Conservation (phyloP, 2,113 vertebrate genomes). For the Stegastes partitus region DNA sequence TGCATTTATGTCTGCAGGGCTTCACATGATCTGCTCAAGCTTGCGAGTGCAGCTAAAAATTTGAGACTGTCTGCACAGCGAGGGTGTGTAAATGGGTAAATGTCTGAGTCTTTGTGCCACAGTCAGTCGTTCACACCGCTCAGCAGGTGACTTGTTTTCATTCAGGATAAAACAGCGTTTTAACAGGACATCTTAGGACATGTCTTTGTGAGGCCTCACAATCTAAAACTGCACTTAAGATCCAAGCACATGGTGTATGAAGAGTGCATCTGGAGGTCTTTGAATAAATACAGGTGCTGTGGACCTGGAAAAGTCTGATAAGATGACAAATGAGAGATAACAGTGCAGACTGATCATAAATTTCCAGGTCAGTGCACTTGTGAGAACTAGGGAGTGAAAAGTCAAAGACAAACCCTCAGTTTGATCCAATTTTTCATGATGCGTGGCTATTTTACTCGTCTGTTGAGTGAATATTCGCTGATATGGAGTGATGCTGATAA, state of each 20-base stretch:
- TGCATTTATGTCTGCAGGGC: too few species aligned
- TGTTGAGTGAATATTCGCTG: conserved; percentile 28
- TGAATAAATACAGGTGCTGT: conserved; percentile 19
- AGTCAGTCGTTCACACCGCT: too few species aligned
- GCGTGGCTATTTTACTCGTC: conserved; percentile 3
- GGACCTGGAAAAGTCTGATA: conserved; percentile 3
- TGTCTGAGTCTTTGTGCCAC: too few species aligned
- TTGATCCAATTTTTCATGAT: conserved; percentile 22
- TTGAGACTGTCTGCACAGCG: background rate
- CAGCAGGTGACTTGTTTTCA: too few species aligned
- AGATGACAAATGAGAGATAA: conserved; percentile 23
- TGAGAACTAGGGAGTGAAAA: conserved; percentile 5
- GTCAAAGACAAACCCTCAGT: background rate
- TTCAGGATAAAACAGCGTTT: too few species aligned
- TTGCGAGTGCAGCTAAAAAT: too few species aligned
- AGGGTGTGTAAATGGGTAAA: too few species aligned
- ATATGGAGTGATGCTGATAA: conserved; percentile 39
- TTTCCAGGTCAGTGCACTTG: background rate
- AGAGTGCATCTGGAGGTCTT: conserved; percentile 20
- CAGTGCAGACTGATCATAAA: background rate
- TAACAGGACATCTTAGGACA: too few species aligned
- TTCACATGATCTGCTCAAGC: too few species aligned
- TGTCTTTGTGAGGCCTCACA: too few species aligned
- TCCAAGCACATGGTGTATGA: background rate
- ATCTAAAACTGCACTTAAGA: too few species aligned